Base-by-base conservation (phyloP, 2,888 invertebrate genomes). In the Chironomus tentans region DNA sequence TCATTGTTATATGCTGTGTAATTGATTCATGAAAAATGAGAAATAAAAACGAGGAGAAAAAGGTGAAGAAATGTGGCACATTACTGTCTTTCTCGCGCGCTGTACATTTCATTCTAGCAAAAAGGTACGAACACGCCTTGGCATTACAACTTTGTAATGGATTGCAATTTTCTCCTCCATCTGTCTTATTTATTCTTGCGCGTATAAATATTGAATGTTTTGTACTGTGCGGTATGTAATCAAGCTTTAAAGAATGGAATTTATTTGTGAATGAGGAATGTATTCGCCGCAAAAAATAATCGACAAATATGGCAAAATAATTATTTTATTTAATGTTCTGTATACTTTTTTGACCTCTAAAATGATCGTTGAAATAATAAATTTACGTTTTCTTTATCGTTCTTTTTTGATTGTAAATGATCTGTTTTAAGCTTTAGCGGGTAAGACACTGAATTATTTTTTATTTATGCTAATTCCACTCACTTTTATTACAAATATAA, bases 41-140 rank as follows among this genome's bases (percentile, higher is more conserved):
- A 18, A 65, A 38, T 38, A 38, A 38, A 18, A 15, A 50, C 50
- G 12, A n/a, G 65, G 21, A 22, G 62, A 18, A 68, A 10, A 18
- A 68, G 68, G 68, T 68, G 68, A 68, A 46, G 28, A 46, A 68
- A 68, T 68, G 68, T 68, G 68, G 68, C 68, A 68, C 68, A 68
- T 68, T 68, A 68, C 38, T 68, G 68, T 68, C 68, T 68, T 22
- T 62, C 65, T 24, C 12, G 21, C 65, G 18, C 24, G 18, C 56
- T 18, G 7, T 18, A 56, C 56, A 15, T 15, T 56, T 56, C 56
- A 65, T 65, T 65, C 65, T 65, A 65, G 65, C 10, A 7, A 18
- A 56, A 56, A 56, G 38, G 38, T 38, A 38, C 10, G 56, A 56
- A 56, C 56, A 65, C 65, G 24, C 65, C 65, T 65, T 22, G 22